Evolutionary conservation across 1,140 invertebrate genomes (phyloP), one percentile per base, ranked within the genome.

Genomic region (Drosophila ercepeae): DNA sequence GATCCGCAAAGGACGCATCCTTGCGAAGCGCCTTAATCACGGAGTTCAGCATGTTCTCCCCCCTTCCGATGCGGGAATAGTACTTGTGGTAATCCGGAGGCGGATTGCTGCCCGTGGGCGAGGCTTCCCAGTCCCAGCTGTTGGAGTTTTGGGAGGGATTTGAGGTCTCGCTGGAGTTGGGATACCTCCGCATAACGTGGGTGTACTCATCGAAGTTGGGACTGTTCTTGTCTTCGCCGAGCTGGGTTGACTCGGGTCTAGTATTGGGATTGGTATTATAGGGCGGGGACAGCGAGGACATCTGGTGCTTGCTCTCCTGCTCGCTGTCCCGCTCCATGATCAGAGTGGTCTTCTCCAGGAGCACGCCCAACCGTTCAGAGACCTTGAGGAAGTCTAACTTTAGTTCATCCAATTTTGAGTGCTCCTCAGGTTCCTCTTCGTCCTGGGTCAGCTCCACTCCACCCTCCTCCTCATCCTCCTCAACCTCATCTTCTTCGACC

Each of bases 271-370:
- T 75, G 14, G 83, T 46, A 1, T 61, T 81, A 4, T 71, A 81
- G 21, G 68, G 51, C 11, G 81, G 81, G 1, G 68, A 88, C n/a
- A 81, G 34, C 4, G 77, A 71, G 14, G 67, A 53, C 0, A 77
- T 27, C 23, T 74, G 82, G 6, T 50, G 42, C n/a, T 82, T 86
- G 8, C 27, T 69, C 27, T 88, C 77, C 8, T 86, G 77, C 7
- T 72, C 78, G 7, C 84, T 89, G 4, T 89, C 82, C 27, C 79
- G 67, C 57, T 90, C 78, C 72, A 91, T 83, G n/a, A 90, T 90
- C 18, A 89, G 52, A 13, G 78, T 90, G 2, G 90, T 91, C 48
- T 91, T 91, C 39, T 83, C 77, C 1, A 91, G 14, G 3, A 91
- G 48, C 14, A 88, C 78, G 1, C 86, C 84, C 49, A 90, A 52